Evolutionary conservation across 2,888 invertebrate species (phyloP), one percentile per base, ranked within the genome.

Genomic region (Tetropium fuscum): DNA sequence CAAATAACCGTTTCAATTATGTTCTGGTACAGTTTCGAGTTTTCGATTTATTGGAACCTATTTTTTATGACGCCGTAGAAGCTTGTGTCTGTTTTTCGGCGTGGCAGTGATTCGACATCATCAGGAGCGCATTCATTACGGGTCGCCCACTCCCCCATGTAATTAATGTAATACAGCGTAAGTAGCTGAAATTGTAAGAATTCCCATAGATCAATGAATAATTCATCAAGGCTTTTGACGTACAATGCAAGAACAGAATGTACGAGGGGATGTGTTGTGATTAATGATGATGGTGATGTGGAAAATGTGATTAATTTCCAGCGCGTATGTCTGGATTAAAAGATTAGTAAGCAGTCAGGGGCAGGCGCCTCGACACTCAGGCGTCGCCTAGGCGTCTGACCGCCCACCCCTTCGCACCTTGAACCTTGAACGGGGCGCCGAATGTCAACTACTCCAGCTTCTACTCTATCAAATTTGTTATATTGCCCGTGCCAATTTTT

Each of bases 251-350:
- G 75, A 75, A 70, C 61, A 66, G 64, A 55, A 55, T 55, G 48
- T 60, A 58, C 57, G 60, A 49, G 62, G 58, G 76, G 77, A n/a
- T n/a, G n/a, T n/a, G n/a, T n/a, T n/a, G n/a, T n/a, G n/a, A n/a
- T n/a, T n/a, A n/a, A n/a, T n/a, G n/a, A n/a, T n/a, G n/a, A n/a
- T n/a, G n/a, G n/a, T n/a, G n/a, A n/a, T n/a, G n/a, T n/a, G n/a
- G n/a, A n/a, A n/a, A n/a, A n/a, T n/a, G 81, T 80, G 81, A 81
- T 81, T 81, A 81, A 81, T 81, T 81, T 81, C 78, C 75, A 73
- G 72, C 80, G 80, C 78, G 80, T 80, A 81, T 79, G 80, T 80
- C 76, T 79, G 80, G 80, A 81, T 81, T 81, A 81, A 81, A 78
- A 81, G 81, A 80, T 81, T 79, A 78, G 80, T 74, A 73, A 79